Conservation (phyloP, 1,140 invertebrate species). For the Drosophila parabipectinata region DNA sequence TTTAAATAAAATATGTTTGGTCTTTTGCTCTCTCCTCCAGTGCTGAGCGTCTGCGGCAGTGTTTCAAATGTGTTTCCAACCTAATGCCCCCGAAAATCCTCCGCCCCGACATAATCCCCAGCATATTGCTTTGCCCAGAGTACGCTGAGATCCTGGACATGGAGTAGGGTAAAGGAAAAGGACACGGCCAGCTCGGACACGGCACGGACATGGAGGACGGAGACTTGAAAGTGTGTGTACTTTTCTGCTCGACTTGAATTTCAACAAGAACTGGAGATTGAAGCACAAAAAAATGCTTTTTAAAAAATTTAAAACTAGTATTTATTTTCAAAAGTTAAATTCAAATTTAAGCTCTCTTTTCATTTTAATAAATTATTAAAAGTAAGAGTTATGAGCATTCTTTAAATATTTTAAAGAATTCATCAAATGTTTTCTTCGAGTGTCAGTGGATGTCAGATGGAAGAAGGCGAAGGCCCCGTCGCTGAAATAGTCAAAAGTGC, state of each 20-base stretch:
- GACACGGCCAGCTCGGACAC: constrained; percentile 19
- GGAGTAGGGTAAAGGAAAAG: constrained; percentile 29
- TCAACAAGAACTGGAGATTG: constrained; percentile 35
- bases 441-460: constrained; percentile 3
- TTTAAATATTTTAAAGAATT: neutral
- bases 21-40: constrained; percentile 50
- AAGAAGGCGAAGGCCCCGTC: constrained; percentile 44
- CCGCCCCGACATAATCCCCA: constrained; percentile 67
- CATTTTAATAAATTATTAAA: neutral
- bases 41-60: constrained; percentile 56
- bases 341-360: neutral
- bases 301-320: too few relatives aligned
- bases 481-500: constrained; percentile 81
- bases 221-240: constrained; percentile 78
- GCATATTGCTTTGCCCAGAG: constrained; percentile 75
- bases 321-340: too few relatives aligned
- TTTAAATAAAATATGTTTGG: constrained; percentile 82
- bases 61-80: constrained; percentile 82
- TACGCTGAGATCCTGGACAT: constrained; percentile 23
- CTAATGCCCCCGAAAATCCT: constrained; percentile 81
- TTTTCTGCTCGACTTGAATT: constrained; percentile 82
- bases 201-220: constrained; percentile 5
- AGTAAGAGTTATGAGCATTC: neutral
- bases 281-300: neutral
- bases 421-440: neutral